Percentiles rank a stretch among this genome's conserved stretches.
Conservation (phyloP, 2,113 vertebrate species). For the Tursiops truncatus region DNA sequence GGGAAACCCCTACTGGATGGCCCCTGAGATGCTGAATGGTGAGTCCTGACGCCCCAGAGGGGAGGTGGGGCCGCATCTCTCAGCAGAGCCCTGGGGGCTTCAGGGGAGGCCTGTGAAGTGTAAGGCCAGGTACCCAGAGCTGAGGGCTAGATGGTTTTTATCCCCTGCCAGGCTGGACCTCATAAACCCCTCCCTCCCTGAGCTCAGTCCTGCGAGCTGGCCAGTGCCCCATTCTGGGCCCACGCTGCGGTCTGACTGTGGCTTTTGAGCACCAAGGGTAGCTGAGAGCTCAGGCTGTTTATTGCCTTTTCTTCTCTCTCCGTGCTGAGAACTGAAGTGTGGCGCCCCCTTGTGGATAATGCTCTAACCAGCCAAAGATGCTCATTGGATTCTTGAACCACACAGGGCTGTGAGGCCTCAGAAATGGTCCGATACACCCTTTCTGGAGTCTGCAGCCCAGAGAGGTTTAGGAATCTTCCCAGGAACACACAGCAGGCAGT, state of each 20-base stretch:
- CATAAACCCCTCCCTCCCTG: background rate
- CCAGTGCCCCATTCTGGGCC: background rate
- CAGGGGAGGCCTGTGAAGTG: background rate
- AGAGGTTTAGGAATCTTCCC: background rate
- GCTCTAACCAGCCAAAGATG: background rate
- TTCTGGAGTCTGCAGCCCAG: background rate
- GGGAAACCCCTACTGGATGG: slow-evolving; percentile 99
- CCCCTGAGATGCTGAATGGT: slow-evolving; percentile 99
- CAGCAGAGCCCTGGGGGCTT: background rate
- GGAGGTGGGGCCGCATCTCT: background rate
- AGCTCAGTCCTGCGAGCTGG: background rate
- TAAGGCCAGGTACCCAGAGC: background rate
- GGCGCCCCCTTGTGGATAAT: slow-evolving; percentile 63
- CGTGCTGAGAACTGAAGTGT: background rate
- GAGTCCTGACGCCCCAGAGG: slow-evolving; percentile 55
- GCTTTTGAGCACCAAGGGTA: background rate
- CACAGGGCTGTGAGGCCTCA: background rate
- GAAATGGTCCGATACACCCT: background rate
- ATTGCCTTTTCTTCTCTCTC: background rate
- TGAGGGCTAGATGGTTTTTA: background rate
- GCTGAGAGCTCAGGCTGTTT: background rate
- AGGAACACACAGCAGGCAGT: background rate
- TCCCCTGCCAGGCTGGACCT: background rate
- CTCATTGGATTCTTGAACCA: background rate
- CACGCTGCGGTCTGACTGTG: background rate